Evolutionary conservation across 2,888 invertebrate species (phyloP), one percentile per base, ranked within the genome.

Genomic region (Lucinisca nassula): DNA sequence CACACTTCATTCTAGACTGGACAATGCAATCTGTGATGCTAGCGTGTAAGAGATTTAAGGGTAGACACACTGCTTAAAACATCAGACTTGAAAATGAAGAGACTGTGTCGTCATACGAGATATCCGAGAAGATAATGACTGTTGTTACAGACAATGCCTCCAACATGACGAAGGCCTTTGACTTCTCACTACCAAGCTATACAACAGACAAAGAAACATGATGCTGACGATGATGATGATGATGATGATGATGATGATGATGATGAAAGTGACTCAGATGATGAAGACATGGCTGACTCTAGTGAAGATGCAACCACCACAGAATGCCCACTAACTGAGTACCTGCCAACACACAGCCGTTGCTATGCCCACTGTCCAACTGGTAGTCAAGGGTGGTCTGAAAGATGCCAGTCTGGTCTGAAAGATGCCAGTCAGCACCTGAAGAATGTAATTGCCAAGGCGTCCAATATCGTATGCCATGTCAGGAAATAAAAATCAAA

Each of bases 101-200:
- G 61, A 45, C 72, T 6, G 14, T 88, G 24, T 72, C 85, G 21
- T 40, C 21, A 6, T 90, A 45, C 49, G 84, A 84, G 1, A 85
- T 88, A 37, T 72, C 61, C n/a, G 24, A 77, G 14, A 89, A 82
- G 27, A 76, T 82, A 8, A 37, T 0, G 14, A 37, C 21, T 30
- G 67, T 88, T 10, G 37, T 88, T 17, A 90, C 76, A 10, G 86
- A 89, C 80, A 89, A 89, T 79, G 89, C 87, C 6, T 72, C 87
- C 8, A 89, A 89, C 51, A 87, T 89, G 87, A 37, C 49, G 37
- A 84, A 78, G 55, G 80, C 89, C 0, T 89, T 89, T 77, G 37
- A 72, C 17, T 73, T 81, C 38, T 21, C 32, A 30, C n/a, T 86
- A 30, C 81, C 82, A 14, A 85, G 82, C 0, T 89, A 55, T 8